Evolutionary conservation across 2,113 vertebrate species (phyloP), one percentile per base, ranked within the genome.

Genomic region (Zapornia atra): DNA sequence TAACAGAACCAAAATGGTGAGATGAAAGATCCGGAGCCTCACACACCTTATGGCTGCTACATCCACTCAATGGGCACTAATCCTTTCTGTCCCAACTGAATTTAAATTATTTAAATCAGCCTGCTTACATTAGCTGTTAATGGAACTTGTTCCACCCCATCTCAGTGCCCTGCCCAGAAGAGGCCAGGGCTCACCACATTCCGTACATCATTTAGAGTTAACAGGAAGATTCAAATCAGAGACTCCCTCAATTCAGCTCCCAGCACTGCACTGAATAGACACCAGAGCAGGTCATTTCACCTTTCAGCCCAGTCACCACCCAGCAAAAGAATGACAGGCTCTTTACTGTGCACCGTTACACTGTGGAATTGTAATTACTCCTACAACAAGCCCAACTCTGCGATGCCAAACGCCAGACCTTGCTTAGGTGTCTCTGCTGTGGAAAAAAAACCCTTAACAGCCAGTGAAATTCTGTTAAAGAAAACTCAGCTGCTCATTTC

Each of bases 71-170:
- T 1, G 3, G 64, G 40, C 69, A 86, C 31, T 20, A 86, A 78
- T 81, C 42, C 48, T 29, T 94, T 84, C 77, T 65, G 59, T 65
- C 63, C 66, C 80, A 72, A 22, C 13, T 59, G 82, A 73, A 92
- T 77, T 91, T 87, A 42, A 89, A 76, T 93, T 68, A 94, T 92
- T 95, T 89, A 84, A 42, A 81, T 60, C 84, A 87, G 78, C 24
- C 57, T 89, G 59, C 72, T 82, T 53, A 51, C 73, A 34, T 68
- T 75, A 89, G 50, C 64, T 33, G 46, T 24, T 31, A 31, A 66
- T 53, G n/a, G 75, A 66, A 69, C 24, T 66, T 54, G 38, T 78
- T 86, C 46, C 38, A 77, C 3, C 36, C n/a, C 42, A n/a, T 26
- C 1, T 3, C 72, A 54, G 46, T 17, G 40, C 17, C 28, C 36